Evolutionary conservation across 1,140 invertebrate species (phyloP).

Genomic region (Nasonia vitripennis): DNA sequence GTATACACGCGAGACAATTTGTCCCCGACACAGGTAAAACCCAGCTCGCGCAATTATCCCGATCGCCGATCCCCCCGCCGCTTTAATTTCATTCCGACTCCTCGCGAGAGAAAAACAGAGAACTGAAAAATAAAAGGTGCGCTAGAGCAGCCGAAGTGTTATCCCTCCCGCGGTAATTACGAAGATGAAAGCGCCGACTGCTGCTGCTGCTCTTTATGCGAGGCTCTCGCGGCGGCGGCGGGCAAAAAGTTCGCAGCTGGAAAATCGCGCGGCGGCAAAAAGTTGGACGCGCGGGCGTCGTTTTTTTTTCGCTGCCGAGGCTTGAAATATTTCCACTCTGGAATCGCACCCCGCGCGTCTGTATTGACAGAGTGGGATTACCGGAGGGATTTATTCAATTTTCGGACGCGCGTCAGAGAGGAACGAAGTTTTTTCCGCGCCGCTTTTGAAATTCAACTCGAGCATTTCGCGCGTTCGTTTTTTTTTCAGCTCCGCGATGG

Average conservation of each 20-base stretch:
- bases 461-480: neutral
- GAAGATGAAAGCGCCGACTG: conserved; percentile 41
- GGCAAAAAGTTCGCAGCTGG: neutral
- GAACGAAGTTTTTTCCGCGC: neutral
- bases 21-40: neutral
- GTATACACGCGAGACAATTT: neutral
- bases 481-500: neutral
- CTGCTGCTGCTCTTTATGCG: conserved; percentile 20
- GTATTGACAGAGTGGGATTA: conserved; percentile 25
- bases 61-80: neutral
- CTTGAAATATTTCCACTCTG: conserved; percentile 23
- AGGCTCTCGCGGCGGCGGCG: neutral
- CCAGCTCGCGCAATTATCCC: conserved; percentile 20
- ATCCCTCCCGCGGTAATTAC: conserved; percentile 33
- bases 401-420: neutral
- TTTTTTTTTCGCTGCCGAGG: neutral
- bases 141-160: neutral
- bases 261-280: neutral
- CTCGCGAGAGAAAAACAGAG: neutral
- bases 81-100: neutral
- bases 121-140: neutral
- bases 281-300: neutral
- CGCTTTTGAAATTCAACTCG: neutral
- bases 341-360: neutral
- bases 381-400: conserved; percentile 45